A percentile compares a stretch with the other conserved stretches of the same genome.
These are phyloP conservation scores for Salarias fasciatus DNA, from an alignment of 2,797 vertebrate genomes.

Conservation along the genomic window DNA sequence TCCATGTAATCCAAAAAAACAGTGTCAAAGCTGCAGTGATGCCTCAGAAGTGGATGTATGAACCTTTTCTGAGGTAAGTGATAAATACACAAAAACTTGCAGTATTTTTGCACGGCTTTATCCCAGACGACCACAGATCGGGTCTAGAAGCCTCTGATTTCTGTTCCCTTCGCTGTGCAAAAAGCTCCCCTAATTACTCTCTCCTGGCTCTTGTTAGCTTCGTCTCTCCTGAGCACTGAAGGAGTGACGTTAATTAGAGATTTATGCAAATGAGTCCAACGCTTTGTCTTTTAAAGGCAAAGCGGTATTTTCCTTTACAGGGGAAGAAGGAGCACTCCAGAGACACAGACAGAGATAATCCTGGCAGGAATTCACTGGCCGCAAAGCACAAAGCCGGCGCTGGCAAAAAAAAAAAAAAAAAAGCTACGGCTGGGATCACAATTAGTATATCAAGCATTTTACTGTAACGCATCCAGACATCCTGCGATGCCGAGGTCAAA, in stretches of 20 bases:
- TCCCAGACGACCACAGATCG: constrained; percentile 14
- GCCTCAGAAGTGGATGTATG: too few relatives aligned
- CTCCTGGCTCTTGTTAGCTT: constrained; percentile 57
- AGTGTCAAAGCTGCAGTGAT: too few relatives aligned
- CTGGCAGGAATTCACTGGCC: constrained; percentile 11
- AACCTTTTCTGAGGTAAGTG: neutral
- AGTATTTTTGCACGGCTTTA: neutral
- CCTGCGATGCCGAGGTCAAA: constrained; percentile 2
- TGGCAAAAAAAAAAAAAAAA: too few relatives aligned
- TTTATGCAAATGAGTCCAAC: constrained; percentile 76
- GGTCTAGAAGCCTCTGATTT: constrained; percentile 32
- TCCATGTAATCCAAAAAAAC: too few relatives aligned
- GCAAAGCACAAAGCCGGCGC: constrained; percentile 7
- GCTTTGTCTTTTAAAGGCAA: constrained; percentile 51
- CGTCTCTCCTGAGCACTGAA: constrained; percentile 65
- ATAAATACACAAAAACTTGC: neutral
- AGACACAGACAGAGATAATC: constrained; percentile 11
- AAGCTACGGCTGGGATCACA: neutral
- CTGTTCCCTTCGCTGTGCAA: constrained; percentile 34
- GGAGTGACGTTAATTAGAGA: constrained; percentile 77
- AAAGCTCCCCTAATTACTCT: constrained; percentile 54
- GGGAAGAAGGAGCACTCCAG: constrained; percentile 22
- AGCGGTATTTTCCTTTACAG: constrained; percentile 26
- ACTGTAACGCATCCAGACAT: neutral
- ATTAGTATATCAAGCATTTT: neutral